These are phyloP conservation scores for Guaruba guarouba DNA, from an alignment of 2,113 vertebrate species.

Conservation along the genomic window DNA sequence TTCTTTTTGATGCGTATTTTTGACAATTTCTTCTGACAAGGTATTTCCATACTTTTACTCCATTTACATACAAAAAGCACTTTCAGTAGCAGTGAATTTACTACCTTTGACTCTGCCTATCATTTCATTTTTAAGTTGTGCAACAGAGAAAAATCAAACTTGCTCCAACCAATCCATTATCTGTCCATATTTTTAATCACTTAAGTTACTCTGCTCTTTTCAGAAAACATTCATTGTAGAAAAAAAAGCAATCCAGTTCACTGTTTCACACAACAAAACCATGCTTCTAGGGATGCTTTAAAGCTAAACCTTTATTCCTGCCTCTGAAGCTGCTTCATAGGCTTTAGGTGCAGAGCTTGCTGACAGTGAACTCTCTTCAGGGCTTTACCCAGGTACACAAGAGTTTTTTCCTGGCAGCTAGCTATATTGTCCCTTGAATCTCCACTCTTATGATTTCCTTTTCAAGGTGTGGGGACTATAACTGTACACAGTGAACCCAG, in stretches of 20 bases:
- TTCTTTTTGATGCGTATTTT: neutral
- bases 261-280: neutral
- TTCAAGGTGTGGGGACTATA: neutral
- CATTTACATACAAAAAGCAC: neutral
- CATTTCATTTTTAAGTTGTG: neutral
- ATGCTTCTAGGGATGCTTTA: neutral
- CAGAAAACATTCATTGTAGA: neutral
- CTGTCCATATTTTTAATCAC: neutral
- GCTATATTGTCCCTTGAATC: neutral
- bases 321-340: neutral
- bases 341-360: neutral
- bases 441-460: rapidly evolving
- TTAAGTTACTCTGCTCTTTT: neutral
- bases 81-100: neutral
- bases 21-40: neutral
- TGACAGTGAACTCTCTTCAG: neutral
- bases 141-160: neutral
- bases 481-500: neutral
- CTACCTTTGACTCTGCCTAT: neutral
- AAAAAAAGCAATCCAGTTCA: neutral
- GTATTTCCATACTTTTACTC: neutral
- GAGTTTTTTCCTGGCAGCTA: neutral
- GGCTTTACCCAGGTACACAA: neutral
- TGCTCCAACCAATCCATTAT: neutral
- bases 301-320: neutral